A percentile compares a stretch with the other conserved stretches of the same genome.
Conservation (phyloP, 2,888 invertebrate species). For the Rotaria macrura region DNA sequence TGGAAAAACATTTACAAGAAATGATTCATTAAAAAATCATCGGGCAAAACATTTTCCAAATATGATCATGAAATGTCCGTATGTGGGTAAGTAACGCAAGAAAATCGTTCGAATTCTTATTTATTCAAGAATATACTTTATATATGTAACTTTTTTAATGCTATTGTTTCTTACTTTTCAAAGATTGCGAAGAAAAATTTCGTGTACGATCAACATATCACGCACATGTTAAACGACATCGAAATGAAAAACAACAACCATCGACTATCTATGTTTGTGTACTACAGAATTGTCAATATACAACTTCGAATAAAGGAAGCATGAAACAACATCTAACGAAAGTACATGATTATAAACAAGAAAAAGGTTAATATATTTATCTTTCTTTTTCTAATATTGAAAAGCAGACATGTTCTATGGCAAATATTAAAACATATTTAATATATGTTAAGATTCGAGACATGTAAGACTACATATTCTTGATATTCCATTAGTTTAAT, state of each 20-base stretch:
- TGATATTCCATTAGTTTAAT: too few relatives aligned
- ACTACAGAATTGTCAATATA: neutral
- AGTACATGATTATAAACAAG: neutral
- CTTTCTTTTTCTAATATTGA: too few relatives aligned
- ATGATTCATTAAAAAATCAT: conserved; percentile 11
- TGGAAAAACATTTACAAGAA: conserved; percentile 9
- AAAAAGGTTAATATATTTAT: neutral
- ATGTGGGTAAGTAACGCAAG: neutral
- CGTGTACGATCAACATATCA: neutral
- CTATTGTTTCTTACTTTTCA: too few relatives aligned
- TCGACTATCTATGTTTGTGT: neutral
- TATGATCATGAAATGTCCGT: conserved; percentile 17
- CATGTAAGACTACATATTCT: too few relatives aligned
- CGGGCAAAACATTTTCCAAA: conserved; percentile 2
- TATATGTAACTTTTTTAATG: too few relatives aligned
- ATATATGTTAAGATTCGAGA: too few relatives aligned
- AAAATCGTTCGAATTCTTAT: neutral
- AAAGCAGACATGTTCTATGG: too few relatives aligned
- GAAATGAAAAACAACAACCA: neutral
- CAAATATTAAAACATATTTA: too few relatives aligned
- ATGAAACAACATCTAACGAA: neutral
- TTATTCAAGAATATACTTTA: too few relatives aligned
- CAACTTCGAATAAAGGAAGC: neutral
- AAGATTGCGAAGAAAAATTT: conserved; percentile 18
- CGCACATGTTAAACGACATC: neutral